Base-by-base conservation (phyloP, 2,888 invertebrate species). In the Caenorhabditis sp. region DNA sequence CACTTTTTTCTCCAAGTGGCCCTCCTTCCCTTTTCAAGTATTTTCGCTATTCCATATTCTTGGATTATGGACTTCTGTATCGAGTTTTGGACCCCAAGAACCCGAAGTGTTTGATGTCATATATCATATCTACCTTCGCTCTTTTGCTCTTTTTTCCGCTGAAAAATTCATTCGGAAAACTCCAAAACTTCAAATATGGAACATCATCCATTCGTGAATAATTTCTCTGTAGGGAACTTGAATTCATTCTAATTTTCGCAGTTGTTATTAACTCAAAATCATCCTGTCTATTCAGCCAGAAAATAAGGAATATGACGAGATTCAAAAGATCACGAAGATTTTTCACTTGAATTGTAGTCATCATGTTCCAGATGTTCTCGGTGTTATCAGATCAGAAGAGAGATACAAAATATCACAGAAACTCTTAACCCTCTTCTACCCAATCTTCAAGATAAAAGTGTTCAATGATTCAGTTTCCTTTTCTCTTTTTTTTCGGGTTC, bases 391-490 rank as follows among this genome's bases (percentile, higher is more conserved):
- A 38, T 38, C 38, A 10, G 12, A 38, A 6, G 38, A 38, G 38
- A 31, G n/a, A 4, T 35, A 35, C 31, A 35, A 35, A 35, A 35
- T 6, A 35, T 35, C 2, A 38, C 38, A 38, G 12, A 38, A 38
- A 38, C 6, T 47, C 47, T 19, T 47, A 47, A 47, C 19, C 47
- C 38, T 38, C 31, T 35, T 35, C 8, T 35, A 12, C 51, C 51
- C 22, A 19, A 24, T 4, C 10, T 8, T 44, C n/a, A 3, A 12
- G 5, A 54, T 26, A 10, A 56, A 28, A 28, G 7, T 28, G 56
- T 58, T 58, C 58, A 58, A 58, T 56, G 56, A 31, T 58, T 58
- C 56, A 22, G 54, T 54, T 54, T 54, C 54, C 10, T 28, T 1
- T 28, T 8, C n/a, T 31, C 31, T 4, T 58, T 7, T 56, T 10